Evolutionary conservation across 2,797 vertebrate genomes (phyloP).

Genomic region (Anableps anableps): DNA sequence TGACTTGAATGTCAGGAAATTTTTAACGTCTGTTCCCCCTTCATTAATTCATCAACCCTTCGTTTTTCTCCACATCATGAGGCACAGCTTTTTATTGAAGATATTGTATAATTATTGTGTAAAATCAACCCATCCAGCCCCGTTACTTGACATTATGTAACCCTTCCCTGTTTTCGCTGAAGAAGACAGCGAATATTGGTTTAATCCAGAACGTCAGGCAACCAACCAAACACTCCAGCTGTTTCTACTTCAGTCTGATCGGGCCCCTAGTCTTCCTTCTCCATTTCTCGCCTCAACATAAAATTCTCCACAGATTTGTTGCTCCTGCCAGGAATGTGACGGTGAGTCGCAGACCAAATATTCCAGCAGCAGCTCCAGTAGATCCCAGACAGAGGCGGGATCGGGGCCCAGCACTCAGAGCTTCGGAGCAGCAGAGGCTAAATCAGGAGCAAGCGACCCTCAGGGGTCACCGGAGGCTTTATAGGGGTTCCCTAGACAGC

Average conservation of each 20-base stretch:
- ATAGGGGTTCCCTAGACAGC: conserved; percentile 35
- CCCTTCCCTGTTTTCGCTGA: neutral
- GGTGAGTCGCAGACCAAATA: conserved; percentile 53
- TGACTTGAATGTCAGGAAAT: too few relatives aligned
- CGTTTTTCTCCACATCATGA: too few relatives aligned
- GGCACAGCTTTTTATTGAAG: too few relatives aligned
- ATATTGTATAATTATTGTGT: too few relatives aligned
- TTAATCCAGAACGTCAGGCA: neutral
- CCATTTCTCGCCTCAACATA: conserved; percentile 46
- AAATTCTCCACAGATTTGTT: conserved; percentile 61
- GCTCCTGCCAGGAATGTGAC: conserved; percentile 63
- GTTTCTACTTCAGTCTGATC: conserved; percentile 11
- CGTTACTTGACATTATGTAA: too few relatives aligned
- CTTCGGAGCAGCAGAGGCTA: conserved; percentile 28
- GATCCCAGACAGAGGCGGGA: conserved; percentile 10
- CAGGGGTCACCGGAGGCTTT: conserved; percentile 28
- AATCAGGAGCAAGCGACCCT: conserved; percentile 33
- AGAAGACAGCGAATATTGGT: neutral
- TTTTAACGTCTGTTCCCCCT: too few relatives aligned
- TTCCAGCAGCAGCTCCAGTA: conserved; percentile 14
- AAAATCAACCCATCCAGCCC: too few relatives aligned
- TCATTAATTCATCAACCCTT: too few relatives aligned
- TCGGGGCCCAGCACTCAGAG: conserved; percentile 11
- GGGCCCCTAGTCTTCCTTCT: conserved; percentile 11
- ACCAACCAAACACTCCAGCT: conserved; percentile 3